Conservation (phyloP, 2,113 vertebrate genomes). For the Odontesthes bonariensis region DNA sequence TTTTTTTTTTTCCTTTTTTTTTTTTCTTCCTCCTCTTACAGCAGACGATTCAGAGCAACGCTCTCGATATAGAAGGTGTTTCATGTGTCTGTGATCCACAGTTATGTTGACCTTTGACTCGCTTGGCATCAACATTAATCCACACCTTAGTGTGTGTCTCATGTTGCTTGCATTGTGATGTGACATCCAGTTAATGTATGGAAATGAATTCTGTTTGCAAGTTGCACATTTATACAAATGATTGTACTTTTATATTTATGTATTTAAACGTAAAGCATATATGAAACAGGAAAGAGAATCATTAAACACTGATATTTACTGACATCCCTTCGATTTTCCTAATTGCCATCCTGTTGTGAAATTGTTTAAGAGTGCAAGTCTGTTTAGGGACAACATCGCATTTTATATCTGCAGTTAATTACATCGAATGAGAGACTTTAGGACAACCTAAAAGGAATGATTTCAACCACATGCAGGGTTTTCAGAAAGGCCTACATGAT, state of each 20-base stretch:
- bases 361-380: not conserved
- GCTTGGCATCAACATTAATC: conserved; percentile 7
- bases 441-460: not conserved
- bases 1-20: not conserved
- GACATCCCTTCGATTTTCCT: conserved; percentile 25
- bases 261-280: conserved; percentile 75
- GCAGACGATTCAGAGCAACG: conserved; percentile 15
- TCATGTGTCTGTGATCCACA: conserved; percentile 47
- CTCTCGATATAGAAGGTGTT: conserved; percentile 26
- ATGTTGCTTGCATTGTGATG: conserved; percentile 79
- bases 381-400: not conserved
- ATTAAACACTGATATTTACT: conserved; percentile 71
- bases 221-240: conserved; percentile 87
- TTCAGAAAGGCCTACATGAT: not conserved
- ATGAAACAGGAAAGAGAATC: conserved; percentile 59
- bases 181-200: conserved; percentile 80
- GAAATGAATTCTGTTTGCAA: conserved; percentile 81
- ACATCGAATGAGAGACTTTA: not conserved
- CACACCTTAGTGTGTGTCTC: conserved; percentile 51
- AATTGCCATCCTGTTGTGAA: not conserved
- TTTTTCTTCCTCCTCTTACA: not conserved
- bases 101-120: conserved; percentile 49
- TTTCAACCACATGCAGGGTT: not conserved
- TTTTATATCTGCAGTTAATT: not conserved
- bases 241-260: conserved; percentile 88